Base-by-base conservation (phyloP, 2,113 vertebrate species). In the Pelecanoides urinatrix region DNA sequence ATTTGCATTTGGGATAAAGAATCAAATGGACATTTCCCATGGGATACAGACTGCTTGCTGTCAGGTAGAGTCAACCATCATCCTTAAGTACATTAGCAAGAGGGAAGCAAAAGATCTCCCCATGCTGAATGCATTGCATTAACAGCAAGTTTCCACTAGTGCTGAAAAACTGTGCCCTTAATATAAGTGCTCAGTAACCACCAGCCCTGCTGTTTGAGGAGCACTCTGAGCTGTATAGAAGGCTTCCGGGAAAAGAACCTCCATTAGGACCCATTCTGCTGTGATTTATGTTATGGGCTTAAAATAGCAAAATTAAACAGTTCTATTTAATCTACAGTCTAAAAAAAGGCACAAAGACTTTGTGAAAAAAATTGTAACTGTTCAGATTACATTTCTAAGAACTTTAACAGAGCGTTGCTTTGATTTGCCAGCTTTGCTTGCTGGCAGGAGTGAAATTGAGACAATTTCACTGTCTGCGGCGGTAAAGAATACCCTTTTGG, bases 281-380 rank as follows among this genome's bases (percentile, higher is more conserved):
- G 63, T 88, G 95, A 97, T 88, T 90, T 67, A 87, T 78, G 47
- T 75, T 76, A 83, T 77, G 86, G 42, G 62, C 62, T 96, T 70
- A 93, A 93, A 97, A 96, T 63, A 94, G 92, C 72, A 81, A 94
- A 82, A 95, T 86, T 59, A 84, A 88, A 89, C 65, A 53, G 50
- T 83, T 58, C 83, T 76, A n/a, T 89, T 91, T 66, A 85, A 78
- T 94, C 86, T 96, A 95, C 85, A 32, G 77, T 97, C 96, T 92
- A 94, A 98, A 97, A 96, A 97, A 98, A 98, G 98, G 97, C 98
- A 98, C 98, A 86, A 97, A 90, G 96, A 96, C 76, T 90, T 93
- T 47, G 84, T 95, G 94, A 58, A 84, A 65, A 85, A 93, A 84
- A 63, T 4, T 30, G 25, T 53, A 90, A 91, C 70, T 92, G 88